Evolutionary conservation across 2,113 vertebrate species (phyloP), one percentile per base, ranked within the genome.

Genomic region (Cyphomyrus discorhynchus): DNA sequence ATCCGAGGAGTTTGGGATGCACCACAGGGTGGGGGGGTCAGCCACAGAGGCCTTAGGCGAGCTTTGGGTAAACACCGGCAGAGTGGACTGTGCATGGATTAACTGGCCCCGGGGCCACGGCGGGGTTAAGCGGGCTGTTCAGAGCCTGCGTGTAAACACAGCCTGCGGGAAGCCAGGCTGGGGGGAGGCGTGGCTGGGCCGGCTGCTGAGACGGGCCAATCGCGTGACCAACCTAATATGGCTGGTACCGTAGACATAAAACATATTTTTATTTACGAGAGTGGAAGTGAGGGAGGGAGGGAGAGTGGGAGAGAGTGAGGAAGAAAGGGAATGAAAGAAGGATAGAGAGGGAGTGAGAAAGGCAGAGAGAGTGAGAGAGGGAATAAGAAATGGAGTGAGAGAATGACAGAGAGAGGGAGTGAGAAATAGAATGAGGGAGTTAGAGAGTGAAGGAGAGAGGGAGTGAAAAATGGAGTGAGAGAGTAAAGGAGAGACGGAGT

Each of bases 141-240:
- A 87, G 31, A 84, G 45, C 82, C 82, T 3, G 82, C 82, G 17
- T 86, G 84, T 86, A 86, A 87, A 87, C 49, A 53, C 3, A 87
- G 85, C 46, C n/a, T 80, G 35, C 7, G 35, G 35, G 17, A 2
- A 19, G 74, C 13, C 74, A 80, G 35, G 35, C 0, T n/a, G 15
- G 13, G 74, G 70, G 31, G 70, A 7, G 31, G 35, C 35, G 35
- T 17, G 74, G 74, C 74, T 0, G 39, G 15, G 74, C 13, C 31
- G 39, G 35, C 13, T 17, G n/a, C 85, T 56, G 27, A 31, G 50
- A 15, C 0, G 9, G 24, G 45, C 6, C 82, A 27, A 19, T 42
- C 5, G 15, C 13, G 3, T 70, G 10, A 13, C 8, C 56, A 24
- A 2, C 21, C 7, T 9, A n/a, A n/a, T 62, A 62, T 0, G 56